Conservation (phyloP, 2,888 invertebrate species). For the Drosophila basisetae region DNA sequence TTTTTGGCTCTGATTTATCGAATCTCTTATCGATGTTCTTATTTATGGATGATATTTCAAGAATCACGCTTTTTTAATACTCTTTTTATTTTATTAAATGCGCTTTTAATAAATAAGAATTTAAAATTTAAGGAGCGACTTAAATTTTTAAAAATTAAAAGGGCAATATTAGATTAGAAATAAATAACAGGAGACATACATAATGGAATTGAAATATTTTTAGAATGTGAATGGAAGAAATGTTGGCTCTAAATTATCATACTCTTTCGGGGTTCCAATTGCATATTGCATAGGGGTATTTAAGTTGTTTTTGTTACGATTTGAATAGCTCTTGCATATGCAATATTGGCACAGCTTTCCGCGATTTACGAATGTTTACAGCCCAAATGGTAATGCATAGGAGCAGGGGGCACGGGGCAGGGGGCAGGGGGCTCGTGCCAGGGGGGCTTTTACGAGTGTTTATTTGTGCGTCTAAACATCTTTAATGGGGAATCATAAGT, state of each 20-base stretch:
- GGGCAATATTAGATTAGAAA: too few relatives aligned
- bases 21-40: background rate
- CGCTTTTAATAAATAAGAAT: background rate
- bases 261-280: background rate
- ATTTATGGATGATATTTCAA: background rate
- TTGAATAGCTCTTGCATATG: conserved; percentile 3
- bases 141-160: background rate
- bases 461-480: conserved; percentile 77
- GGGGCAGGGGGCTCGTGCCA: conserved; percentile 10
- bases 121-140: fast-evolving
- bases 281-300: background rate
- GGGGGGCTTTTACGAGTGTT: conserved; percentile 66
- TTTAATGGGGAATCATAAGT: conserved; percentile 70
- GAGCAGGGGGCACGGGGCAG: background rate
- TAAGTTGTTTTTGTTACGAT: background rate
- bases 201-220: background rate
- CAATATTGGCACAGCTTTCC: conserved; percentile 27
- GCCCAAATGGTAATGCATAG: conserved; percentile 27
- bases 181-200: too few relatives aligned
- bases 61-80: background rate
- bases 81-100: background rate
- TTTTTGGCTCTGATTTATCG: background rate
- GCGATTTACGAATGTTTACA: conserved; percentile 53
- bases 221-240: fast-evolving
- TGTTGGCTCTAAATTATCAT: background rate